phyloP scores from a whole-genome alignment of 2,888 invertebrate species.

The Augochlorella aurata region DNA sequence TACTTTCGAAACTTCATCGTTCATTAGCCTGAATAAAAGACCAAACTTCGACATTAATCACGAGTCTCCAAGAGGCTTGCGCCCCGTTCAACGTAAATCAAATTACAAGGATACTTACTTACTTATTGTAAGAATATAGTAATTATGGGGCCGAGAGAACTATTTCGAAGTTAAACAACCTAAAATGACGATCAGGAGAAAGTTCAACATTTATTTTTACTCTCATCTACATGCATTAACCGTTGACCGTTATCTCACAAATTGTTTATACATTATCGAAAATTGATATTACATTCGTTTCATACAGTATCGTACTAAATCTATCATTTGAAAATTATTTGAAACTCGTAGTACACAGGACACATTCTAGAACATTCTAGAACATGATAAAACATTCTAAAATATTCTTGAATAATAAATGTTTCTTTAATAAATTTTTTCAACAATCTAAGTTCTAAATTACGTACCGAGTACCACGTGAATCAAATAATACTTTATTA shows the following conservation, averaged over 20 bases:
- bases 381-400: too few relatives aligned
- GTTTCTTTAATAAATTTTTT: too few relatives aligned
- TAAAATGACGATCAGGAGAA: not conserved
- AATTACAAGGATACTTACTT: slow-evolving; percentile 38
- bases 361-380: too few relatives aligned
- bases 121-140: slow-evolving; percentile 9
- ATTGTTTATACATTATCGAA: not conserved
- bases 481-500: too few relatives aligned
- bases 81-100: slow-evolving; percentile 37
- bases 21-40: slow-evolving; percentile 39
- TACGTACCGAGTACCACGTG: too few relatives aligned
- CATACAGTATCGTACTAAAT: not conserved
- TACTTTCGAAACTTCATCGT: slow-evolving; percentile 12
- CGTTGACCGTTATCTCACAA: not conserved
- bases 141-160: not conserved
- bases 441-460: too few relatives aligned
- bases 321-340: too few relatives aligned
- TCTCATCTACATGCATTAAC: not conserved
- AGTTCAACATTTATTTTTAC: not conserved
- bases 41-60: slow-evolving; percentile 42
- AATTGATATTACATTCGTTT: not conserved
- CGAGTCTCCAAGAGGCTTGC: not conserved
- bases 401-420: too few relatives aligned
- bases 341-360: too few relatives aligned
- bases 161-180: slow-evolving; percentile 24